Base-by-base conservation (phyloP, 1,140 invertebrate genomes). In the Sipha flava region DNA sequence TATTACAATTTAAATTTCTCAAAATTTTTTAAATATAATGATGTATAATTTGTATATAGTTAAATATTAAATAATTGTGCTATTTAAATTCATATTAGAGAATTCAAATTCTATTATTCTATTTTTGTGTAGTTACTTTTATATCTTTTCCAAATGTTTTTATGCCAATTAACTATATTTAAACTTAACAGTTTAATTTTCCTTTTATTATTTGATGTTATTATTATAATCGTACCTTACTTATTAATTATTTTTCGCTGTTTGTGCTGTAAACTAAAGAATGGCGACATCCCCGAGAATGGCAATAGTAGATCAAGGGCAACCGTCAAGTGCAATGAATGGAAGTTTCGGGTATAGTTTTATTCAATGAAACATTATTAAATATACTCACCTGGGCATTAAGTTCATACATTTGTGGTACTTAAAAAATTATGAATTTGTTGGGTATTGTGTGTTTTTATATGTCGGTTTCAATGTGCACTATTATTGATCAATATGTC, bases 321-420 rank as follows among this genome's bases (percentile, higher is more conserved):
- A 18, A 40, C 73, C 21, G 73, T 77, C 52, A 77, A 77, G 52
- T 77, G 73, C 73, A 77, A 77, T 77, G 73, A 77, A 77, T 77
- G 73, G 73, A 77, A 77, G 52, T 77, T 77, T 77, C 73, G 73
- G 73, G 73, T 77, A 77, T 43, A 77, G 72, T 75, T 75, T 75
- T 75, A 75, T 77, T 77, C 73, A 77, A 59, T 77, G 37, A 77
- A 59, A 77, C 29, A 77, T 77, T 57, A 77, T 70, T 70, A 70
- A 23, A 47, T 77, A 57, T 77, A 77, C 34, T 77, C 37, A 75
- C 31, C 34, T 57, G 73, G 73, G 34, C 73, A 59, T 54, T 75
- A 75, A 75, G 54, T 70, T 70, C 64, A 45, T 70, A 70, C 10
- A 70, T 47, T 70, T 70, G 47, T 45, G 66, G 66, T 7, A 16